Base-by-base conservation (phyloP, 1,140 invertebrate genomes). In the Drosophila hydei region DNA sequence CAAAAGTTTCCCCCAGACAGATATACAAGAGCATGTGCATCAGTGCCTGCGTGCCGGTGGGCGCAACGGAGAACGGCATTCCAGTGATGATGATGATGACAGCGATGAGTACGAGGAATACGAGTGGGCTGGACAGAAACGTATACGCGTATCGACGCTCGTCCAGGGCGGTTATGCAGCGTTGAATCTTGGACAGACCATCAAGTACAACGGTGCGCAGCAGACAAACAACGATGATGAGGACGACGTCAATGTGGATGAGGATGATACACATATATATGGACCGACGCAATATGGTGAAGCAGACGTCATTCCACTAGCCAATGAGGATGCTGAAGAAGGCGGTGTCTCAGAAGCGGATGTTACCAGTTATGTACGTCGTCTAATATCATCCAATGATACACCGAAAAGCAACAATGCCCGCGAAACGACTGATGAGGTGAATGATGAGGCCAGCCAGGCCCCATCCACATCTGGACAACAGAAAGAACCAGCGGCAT, bases 231-330 rank as follows among this genome's bases (percentile, higher is more conserved):
- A 51, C 68, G 97, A 98, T 71, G 96, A 97, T 67, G 94, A 95
- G 62, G 94, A 95, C 27, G 96, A 97, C 78, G 92, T 98, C 19
- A 95, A 96, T 72, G 95, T 96, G 1, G 95, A 96, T 79, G 95
- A 94, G 1, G 95, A 96, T 90, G 95, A 96, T 56, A 93, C 93
- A 0, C 94, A 94, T 25, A 93, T 94, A 30, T 98, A 96, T 88
- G 97, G 97, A 1, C 95, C 95, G 6, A 92, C 96, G 9, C 97
- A 98, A 91, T 98, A 97, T 84, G 95, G 94, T 19, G 96, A 96
- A 69, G 93, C 93, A 0, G 95, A 97, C 92, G 94, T 97, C 12
- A 93, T 94, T 38, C 93, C 94, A 12, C 91, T 93, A 18, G 91
- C 92, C 14, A 93, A 94, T 56, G 94, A 94, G 2, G 90, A 92